Evolutionary conservation across 2,113 vertebrate species (phyloP).

Genomic region (Echinops telfairi): DNA sequence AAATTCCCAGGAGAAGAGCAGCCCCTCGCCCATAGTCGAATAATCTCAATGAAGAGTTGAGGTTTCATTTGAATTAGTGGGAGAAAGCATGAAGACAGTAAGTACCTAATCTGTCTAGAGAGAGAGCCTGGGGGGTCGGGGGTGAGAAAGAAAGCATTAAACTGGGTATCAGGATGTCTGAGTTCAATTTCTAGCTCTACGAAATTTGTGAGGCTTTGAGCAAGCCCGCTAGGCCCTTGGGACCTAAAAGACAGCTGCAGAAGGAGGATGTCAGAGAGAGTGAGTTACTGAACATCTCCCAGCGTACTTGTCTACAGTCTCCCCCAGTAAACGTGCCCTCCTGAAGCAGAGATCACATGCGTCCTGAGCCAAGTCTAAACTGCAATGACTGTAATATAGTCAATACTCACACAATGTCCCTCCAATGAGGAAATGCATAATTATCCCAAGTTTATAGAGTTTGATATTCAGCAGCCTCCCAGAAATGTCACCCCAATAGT

Average conservation of each 20-base stretch:
- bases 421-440: not conserved
- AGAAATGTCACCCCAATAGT: not conserved
- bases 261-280: not conserved
- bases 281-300: not conserved
- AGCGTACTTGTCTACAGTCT: not conserved
- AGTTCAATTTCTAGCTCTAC: conserved; percentile 2
- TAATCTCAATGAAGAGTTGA: not conserved
- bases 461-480: not conserved
- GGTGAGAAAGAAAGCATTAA: not conserved
- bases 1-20: conserved; percentile 27
- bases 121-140: not conserved
- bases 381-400: not conserved
- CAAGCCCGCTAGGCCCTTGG: not conserved
- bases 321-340: no score
- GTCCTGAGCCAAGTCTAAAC: not conserved
- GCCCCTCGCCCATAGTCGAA: not conserved
- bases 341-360: not conserved
- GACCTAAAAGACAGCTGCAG: not conserved
- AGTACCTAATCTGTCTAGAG: not conserved
- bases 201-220: not conserved
- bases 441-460: no score
- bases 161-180: not conserved
- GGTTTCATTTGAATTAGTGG: not conserved
- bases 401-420: not conserved
- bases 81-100: not conserved